These are phyloP conservation scores for Clarias pachynema DNA, from an alignment of 2,797 vertebrate species.

Conservation along the genomic window DNA sequence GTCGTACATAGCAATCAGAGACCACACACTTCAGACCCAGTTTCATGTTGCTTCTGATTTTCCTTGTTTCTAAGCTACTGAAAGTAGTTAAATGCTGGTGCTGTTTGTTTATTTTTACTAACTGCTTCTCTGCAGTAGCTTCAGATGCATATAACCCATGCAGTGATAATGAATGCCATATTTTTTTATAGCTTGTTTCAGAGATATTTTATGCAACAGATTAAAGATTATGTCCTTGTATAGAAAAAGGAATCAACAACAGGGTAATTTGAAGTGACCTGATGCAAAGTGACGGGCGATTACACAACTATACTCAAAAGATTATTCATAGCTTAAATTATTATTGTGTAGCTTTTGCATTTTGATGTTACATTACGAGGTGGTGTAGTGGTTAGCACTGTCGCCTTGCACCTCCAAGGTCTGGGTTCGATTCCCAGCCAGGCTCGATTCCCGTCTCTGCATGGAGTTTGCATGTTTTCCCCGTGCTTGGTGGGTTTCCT, in stretches of 20 bases:
- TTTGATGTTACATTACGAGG: too few relatives aligned
- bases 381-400: too few relatives aligned
- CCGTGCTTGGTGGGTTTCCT: too few relatives aligned
- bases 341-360: too few relatives aligned
- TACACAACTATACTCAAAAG: background rate
- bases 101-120: background rate
- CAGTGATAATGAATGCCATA: background rate
- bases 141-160: background rate
- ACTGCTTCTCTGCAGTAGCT: background rate
- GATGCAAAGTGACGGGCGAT: background rate
- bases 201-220: background rate
- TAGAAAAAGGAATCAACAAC: background rate
- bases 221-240: background rate
- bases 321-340: too few relatives aligned
- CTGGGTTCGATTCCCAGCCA: too few relatives aligned
- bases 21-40: background rate
- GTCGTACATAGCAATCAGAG: constrained; percentile 8
- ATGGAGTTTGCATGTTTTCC: too few relatives aligned
- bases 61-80: background rate
- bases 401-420: too few relatives aligned
- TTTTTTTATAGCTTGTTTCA: background rate
- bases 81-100: background rate
- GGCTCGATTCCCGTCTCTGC: too few relatives aligned
- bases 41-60: background rate
- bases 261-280: background rate